Conservation (phyloP, 2,797 vertebrate genomes). For the Adrianichthys oophorus region DNA sequence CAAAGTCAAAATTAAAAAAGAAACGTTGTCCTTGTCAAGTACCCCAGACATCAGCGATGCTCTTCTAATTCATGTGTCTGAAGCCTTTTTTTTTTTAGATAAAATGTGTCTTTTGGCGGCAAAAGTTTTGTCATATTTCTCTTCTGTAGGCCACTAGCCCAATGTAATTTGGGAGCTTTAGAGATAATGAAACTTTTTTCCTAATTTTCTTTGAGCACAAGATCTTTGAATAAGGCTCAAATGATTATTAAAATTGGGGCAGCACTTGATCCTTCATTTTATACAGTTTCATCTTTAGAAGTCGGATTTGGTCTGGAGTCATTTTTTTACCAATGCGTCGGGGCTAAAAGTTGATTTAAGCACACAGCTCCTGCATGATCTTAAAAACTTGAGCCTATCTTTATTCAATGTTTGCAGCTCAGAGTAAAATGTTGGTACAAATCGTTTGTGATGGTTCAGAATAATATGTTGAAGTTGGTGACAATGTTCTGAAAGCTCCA, state of each 20-base stretch:
- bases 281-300: too few species aligned
- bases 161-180: constrained; percentile 34
- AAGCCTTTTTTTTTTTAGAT: constrained; percentile 2
- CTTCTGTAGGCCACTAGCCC: constrained; percentile 36
- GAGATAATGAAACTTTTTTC: constrained; percentile 47
- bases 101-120: constrained; percentile 22
- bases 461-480: too few species aligned
- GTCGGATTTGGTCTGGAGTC: too few species aligned
- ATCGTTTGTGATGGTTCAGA: too few species aligned
- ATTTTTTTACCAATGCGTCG: too few species aligned
- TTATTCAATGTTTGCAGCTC: too few species aligned
- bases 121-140: constrained; percentile 39
- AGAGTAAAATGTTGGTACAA: too few species aligned
- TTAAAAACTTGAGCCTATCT: too few species aligned
- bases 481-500: too few species aligned
- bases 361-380: too few species aligned
- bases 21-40: constrained; percentile 12
- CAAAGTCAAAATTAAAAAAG: constrained; percentile 1
- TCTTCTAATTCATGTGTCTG: constrained; percentile 9
- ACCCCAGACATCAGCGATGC: constrained; percentile 6
- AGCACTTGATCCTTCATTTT: constrained; percentile 28
- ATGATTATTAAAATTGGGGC: constrained; percentile 19
- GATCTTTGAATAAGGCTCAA: constrained; percentile 36
- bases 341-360: too few species aligned
- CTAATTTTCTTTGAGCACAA: constrained; percentile 33